Percentiles rank a stretch among this genome's conserved stretches.
Conservation (phyloP, 2,113 vertebrate genomes). For the Sebastes schlegelii region DNA sequence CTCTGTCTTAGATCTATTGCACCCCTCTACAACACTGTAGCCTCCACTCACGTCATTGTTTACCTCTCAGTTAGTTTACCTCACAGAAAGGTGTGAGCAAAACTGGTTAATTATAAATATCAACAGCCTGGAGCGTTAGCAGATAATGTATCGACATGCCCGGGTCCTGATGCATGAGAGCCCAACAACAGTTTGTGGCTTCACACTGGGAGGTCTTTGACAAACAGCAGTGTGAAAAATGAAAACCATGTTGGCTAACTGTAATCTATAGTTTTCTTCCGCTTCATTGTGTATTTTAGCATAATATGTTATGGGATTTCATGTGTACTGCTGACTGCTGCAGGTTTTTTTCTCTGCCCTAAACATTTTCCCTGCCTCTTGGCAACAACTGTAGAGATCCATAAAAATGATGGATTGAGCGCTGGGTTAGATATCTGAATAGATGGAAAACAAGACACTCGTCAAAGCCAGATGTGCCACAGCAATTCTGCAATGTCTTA, state of each 20-base stretch:
- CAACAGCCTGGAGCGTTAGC: slow-evolving; percentile 48
- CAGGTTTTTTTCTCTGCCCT: slow-evolving; percentile 42
- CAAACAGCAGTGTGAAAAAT: slow-evolving; percentile 70
- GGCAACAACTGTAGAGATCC: slow-evolving; percentile 36
- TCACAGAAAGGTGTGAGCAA: slow-evolving; percentile 29
- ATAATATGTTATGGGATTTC: slow-evolving; percentile 59
- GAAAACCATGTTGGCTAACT: slow-evolving; percentile 37
- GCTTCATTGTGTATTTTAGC: slow-evolving; percentile 59
- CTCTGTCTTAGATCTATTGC: slow-evolving; percentile 53
- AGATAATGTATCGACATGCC: slow-evolving; percentile 59
- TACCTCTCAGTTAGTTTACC: slow-evolving; percentile 50
- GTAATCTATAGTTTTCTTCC: slow-evolving; percentile 67
- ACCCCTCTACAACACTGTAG: slow-evolving; percentile 18
- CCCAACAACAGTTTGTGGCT: slow-evolving; percentile 24
- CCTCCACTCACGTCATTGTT: slow-evolving; percentile 57
- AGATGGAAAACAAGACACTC: slow-evolving; percentile 22
- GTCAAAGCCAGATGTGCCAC: slow-evolving; percentile 31
- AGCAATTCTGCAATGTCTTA: not conserved
- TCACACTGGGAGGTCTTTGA: slow-evolving; percentile 38
- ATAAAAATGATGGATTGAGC: slow-evolving; percentile 64
- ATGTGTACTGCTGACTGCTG: slow-evolving; percentile 63
- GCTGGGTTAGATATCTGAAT: slow-evolving; percentile 42
- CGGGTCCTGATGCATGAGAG: slow-evolving; percentile 58
- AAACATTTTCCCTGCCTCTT: slow-evolving; percentile 50
- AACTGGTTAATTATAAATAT: slow-evolving; percentile 74